Percentiles rank a stretch among this genome's conserved stretches.
phyloP scores from a whole-genome alignment of 1,140 invertebrate species.

The Dryas iulia region DNA sequence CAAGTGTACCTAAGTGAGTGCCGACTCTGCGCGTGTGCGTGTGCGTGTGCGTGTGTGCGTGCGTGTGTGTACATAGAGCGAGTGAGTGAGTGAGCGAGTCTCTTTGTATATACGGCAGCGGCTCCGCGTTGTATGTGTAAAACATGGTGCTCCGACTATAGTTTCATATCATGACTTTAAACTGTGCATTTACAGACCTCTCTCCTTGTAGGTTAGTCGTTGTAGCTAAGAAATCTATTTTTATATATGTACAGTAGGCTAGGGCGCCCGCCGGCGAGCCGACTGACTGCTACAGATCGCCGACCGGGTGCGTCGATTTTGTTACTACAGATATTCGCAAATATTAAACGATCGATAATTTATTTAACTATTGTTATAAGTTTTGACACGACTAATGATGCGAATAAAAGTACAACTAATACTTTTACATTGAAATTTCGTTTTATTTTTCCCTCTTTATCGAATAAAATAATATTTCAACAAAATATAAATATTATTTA shows the following conservation, averaged over 20 bases:
- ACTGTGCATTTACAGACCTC: slow-evolving; percentile 62
- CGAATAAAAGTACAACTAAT: slow-evolving; percentile 37
- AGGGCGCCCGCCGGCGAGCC: slow-evolving; percentile 24
- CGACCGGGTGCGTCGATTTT: slow-evolving; percentile 21
- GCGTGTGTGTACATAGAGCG: slow-evolving; percentile 22
- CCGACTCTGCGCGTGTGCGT: background rate
- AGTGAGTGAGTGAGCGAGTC: background rate
- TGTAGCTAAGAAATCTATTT: slow-evolving; percentile 64
- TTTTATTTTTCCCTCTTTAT: slow-evolving; percentile 6
- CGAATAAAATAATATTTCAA: too few species aligned
- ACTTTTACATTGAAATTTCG: slow-evolving; percentile 14
- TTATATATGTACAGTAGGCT: slow-evolving; percentile 57
- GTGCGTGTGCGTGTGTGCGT: background rate
- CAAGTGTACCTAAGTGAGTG: background rate
- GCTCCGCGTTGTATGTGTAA: slow-evolving; percentile 38
- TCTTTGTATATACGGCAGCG: slow-evolving; percentile 15
- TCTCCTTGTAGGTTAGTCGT: slow-evolving; percentile 60
- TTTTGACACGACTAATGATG: slow-evolving; percentile 66
- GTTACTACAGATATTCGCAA: slow-evolving; percentile 37
- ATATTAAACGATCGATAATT: slow-evolving; percentile 42
- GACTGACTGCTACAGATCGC: slow-evolving; percentile 33
- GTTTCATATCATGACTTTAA: slow-evolving; percentile 72
- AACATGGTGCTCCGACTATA: slow-evolving; percentile 70
- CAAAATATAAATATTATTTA: too few species aligned
- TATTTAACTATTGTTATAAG: slow-evolving; percentile 59